Base-by-base conservation (phyloP, 2,797 vertebrate genomes). In the Acanthurus leucopareius region DNA sequence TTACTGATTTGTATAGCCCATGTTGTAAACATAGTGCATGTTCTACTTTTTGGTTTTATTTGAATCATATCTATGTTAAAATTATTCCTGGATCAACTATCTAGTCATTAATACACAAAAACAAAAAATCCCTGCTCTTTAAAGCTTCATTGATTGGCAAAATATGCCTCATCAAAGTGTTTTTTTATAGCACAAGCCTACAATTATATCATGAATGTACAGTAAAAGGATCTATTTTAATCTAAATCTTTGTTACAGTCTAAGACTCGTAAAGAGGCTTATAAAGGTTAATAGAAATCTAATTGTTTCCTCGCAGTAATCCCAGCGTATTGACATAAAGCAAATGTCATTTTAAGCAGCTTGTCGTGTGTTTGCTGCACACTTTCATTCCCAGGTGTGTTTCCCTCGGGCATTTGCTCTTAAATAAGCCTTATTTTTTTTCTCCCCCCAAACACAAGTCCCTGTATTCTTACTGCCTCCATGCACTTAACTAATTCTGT, bases 351-450 rank as follows among this genome's bases (percentile, higher is more conserved):
- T 73, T 38, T 72, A 76, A 89, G 84, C 73, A 84, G 79, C 79
- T 66, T 54, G 63, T 17, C 86, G 87, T 88, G 75, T 69, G 35
- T 66, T 82, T 64, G 20, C 60, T 74, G 64, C 87, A 64, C 81
- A 85, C 75, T 83, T 90, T 92, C 76, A 83, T 86, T 80, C 86
- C 89, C 90, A 93, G 84, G 74, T 93, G 89, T 89, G 66, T 77
- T 70, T 58, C 53, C 56, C 62, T 66, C 8, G 8, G 10, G 15
- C 69, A 79, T 78, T 82, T 79, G 63, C 58, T 84, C 60, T 77
- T 69, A 85, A 88, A 90, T 80, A n/a, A 83, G 79, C 35, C 62
- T 85, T n/a, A 19, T 88, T 91, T 91, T 32, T 32, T 32, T 32
- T 32, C 28, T 32, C 28, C 20, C 28, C 4, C 28, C 20, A 60